Conservation (phyloP, 2,888 invertebrate species). For the Lysandra bellargus region DNA sequence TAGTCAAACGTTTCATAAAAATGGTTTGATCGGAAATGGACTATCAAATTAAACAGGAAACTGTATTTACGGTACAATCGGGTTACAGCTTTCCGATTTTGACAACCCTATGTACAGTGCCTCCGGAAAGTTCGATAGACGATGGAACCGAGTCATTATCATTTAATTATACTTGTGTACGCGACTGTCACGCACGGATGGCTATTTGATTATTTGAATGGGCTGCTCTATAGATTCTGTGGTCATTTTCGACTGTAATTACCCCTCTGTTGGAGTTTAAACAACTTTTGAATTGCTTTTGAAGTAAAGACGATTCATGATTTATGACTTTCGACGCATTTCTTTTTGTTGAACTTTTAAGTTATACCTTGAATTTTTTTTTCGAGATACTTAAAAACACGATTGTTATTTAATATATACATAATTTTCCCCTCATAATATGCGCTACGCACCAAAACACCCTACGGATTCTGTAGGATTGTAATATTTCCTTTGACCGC, state of each 20-base stretch:
- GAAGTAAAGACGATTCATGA: background rate
- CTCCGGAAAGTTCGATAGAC: constrained; percentile 33
- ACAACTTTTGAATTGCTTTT: background rate
- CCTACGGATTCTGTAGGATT: too few relatives aligned
- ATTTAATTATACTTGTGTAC: constrained; percentile 37
- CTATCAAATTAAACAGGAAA: background rate
- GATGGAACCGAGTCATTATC: constrained; percentile 41
- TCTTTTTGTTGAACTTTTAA: background rate
- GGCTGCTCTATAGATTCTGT: constrained; percentile 1
- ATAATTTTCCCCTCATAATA: too few relatives aligned
- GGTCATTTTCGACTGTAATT: background rate
- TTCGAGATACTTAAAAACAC: too few relatives aligned
- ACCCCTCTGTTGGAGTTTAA: constrained; percentile 7
- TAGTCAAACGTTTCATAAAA: too few relatives aligned
- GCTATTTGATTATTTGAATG: constrained; percentile 17
- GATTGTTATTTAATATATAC: too few relatives aligned
- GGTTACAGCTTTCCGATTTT: background rate
- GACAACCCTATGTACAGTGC: background rate
- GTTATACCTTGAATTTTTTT: background rate
- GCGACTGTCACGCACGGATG: constrained; percentile 28
- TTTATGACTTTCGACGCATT: background rate
- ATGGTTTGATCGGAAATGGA: background rate
- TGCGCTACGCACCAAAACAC: too few relatives aligned
- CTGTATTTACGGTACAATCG: background rate
- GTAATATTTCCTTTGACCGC: too few relatives aligned